Conservation (phyloP, 2,888 invertebrate genomes). For the Artemia sp. region DNA sequence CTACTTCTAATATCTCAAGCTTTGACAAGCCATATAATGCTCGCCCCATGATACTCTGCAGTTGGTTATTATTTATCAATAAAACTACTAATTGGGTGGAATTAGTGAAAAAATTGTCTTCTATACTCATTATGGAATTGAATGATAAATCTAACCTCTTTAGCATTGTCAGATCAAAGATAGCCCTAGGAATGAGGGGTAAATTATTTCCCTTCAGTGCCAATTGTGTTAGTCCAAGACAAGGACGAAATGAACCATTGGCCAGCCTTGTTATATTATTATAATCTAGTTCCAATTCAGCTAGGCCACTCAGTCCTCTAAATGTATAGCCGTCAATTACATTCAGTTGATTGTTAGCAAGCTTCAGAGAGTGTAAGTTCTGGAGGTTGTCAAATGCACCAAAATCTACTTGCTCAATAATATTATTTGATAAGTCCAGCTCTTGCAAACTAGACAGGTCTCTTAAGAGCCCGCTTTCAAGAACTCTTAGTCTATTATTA, state of each 20-base stretch:
- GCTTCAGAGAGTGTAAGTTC: slow-evolving; percentile 60
- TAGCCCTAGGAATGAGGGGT: slow-evolving; percentile 53
- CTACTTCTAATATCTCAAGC: slow-evolving; percentile 62
- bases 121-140: slow-evolving; percentile 60
- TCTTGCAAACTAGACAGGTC: slow-evolving; percentile 71
- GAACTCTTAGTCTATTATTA: slow-evolving; percentile 63
- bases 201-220: slow-evolving; percentile 66
- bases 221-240: slow-evolving; percentile 58
- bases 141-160: slow-evolving; percentile 67
- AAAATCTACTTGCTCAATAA: slow-evolving; percentile 71
- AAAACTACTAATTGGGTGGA: slow-evolving; percentile 62
- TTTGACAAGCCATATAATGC: slow-evolving; percentile 59
- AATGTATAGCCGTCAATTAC: slow-evolving; percentile 56
- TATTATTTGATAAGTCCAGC: slow-evolving; percentile 65
- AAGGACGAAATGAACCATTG: slow-evolving; percentile 55
- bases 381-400: slow-evolving; percentile 59
- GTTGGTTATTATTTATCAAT: slow-evolving; percentile 66
- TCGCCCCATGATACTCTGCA: slow-evolving; percentile 57
- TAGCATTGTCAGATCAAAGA: slow-evolving; percentile 51
- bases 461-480: slow-evolving; percentile 67
- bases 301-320: slow-evolving; percentile 54
- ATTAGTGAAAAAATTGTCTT: slow-evolving; percentile 33
- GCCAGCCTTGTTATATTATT: slow-evolving; percentile 58
- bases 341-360: slow-evolving; percentile 60
- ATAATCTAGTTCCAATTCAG: slow-evolving; percentile 58